Evolutionary conservation across 2,113 vertebrate genomes (phyloP).

Genomic region (Ammodytes dubius): DNA sequence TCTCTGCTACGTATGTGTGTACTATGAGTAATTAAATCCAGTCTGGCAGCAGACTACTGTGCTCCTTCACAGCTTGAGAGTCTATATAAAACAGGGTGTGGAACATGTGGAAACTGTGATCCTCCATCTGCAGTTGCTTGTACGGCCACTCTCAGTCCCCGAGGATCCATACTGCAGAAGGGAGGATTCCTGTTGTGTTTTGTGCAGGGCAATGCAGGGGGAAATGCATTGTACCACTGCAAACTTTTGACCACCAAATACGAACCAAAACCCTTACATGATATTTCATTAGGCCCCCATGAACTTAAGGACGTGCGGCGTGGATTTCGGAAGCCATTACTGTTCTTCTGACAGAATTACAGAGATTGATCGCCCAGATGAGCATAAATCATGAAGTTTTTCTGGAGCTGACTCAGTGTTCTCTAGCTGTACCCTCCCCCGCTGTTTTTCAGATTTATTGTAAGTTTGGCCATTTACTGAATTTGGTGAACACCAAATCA

Average conservation of each 20-base stretch:
- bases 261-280: constrained; percentile 66
- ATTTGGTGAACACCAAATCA: constrained; percentile 72
- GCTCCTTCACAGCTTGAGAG: constrained; percentile 45
- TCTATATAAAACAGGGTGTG: constrained; percentile 63
- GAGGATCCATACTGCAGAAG: constrained; percentile 53
- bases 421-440: constrained; percentile 46
- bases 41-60: constrained; percentile 58
- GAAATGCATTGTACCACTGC: constrained; percentile 55
- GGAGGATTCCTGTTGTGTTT: constrained; percentile 64
- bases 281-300: constrained; percentile 58
- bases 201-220: constrained; percentile 61
- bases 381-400: constrained; percentile 69
- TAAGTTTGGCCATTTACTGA: constrained; percentile 67
- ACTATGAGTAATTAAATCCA: constrained; percentile 58
- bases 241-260: constrained; percentile 58
- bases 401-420: constrained; percentile 68
- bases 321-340: constrained; percentile 51
- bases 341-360: constrained; percentile 58
- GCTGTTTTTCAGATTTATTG: constrained; percentile 70
- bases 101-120: constrained; percentile 63
- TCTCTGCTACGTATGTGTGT: constrained; percentile 63
- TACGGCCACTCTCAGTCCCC: constrained; percentile 29
- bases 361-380: constrained; percentile 53
- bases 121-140: constrained; percentile 52
- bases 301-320: constrained; percentile 41